Percentiles rank a stretch among this genome's conserved stretches.
Evolutionary conservation across 2,888 invertebrate species (phyloP).

Genomic region (Latheticus oryzae): DNA sequence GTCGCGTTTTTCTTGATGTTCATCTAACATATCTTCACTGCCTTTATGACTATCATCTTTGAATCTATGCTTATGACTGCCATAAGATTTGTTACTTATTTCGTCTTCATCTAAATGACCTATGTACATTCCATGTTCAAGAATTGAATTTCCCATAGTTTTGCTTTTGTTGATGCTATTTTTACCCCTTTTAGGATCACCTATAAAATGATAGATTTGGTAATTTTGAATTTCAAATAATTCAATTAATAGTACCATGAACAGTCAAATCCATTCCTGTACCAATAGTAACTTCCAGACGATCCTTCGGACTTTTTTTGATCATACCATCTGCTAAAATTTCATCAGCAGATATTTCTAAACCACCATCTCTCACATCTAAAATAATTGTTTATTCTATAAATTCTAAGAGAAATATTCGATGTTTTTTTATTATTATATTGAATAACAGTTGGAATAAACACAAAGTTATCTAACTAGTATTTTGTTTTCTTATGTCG

Average conservation of each 20-base stretch:
- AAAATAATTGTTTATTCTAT: slow-evolving; percentile 55
- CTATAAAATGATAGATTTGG: slow-evolving; percentile 66
- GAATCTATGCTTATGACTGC: slow-evolving; percentile 90
- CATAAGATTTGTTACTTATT: slow-evolving; percentile 91
- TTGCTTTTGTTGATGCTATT: slow-evolving; percentile 79
- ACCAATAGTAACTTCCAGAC: slow-evolving; percentile 90
- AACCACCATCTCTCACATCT: slow-evolving; percentile 71
- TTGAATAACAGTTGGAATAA: slow-evolving; percentile 50
- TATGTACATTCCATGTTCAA: slow-evolving; percentile 63
- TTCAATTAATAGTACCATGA: slow-evolving; percentile 73
- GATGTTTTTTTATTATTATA: slow-evolving; percentile 1
- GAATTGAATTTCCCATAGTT: slow-evolving; percentile 81
- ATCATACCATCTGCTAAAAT: slow-evolving; percentile 86
- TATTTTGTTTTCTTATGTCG: slow-evolving; percentile 26
- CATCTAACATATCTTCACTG: slow-evolving; percentile 86
- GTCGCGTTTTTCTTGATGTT: slow-evolving; percentile 86
- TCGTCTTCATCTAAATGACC: slow-evolving; percentile 75
- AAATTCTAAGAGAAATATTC: not conserved
- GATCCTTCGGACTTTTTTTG: slow-evolving; percentile 87
- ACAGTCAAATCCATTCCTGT: slow-evolving; percentile 95
- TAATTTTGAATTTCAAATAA: slow-evolving; percentile 2
- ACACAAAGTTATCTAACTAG: slow-evolving; percentile 45
- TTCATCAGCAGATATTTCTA: slow-evolving; percentile 69
- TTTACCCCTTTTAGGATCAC: slow-evolving; percentile 86
- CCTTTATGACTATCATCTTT: slow-evolving; percentile 92